Evolutionary conservation across 2,888 invertebrate species (phyloP).

Genomic region (Hoplodrina blanda): DNA sequence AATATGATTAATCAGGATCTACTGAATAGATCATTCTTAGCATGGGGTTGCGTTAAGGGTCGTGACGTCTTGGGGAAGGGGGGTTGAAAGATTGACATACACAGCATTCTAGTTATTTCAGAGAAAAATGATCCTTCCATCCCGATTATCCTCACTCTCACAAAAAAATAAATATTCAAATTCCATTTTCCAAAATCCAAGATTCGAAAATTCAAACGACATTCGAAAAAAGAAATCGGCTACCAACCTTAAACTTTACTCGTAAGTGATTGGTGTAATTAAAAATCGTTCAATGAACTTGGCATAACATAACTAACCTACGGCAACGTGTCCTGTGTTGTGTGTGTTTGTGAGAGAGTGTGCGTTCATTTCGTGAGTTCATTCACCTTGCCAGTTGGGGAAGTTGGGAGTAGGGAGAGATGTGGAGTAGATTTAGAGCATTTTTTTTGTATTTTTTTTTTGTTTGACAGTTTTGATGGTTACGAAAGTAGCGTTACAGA

Average conservation of each 20-base stretch:
- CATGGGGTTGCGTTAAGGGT: too few relatives aligned
- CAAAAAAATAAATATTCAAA: background rate
- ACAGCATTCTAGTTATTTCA: background rate
- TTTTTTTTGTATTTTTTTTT: background rate
- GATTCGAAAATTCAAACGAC: constrained; percentile 9
- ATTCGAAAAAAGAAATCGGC: constrained; percentile 38
- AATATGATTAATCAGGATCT: too few relatives aligned
- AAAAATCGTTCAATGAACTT: constrained; percentile 76
- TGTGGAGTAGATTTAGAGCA: constrained; percentile 68
- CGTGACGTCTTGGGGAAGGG: too few relatives aligned
- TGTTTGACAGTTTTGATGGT: too few relatives aligned
- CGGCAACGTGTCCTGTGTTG: constrained; percentile 80
- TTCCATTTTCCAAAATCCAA: background rate
- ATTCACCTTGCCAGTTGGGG: constrained; percentile 89
- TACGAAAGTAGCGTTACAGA: too few relatives aligned
- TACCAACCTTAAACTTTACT: constrained; percentile 60
- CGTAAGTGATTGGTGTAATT: constrained; percentile 65
- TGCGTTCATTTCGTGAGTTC: constrained; percentile 90
- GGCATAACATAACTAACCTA: constrained; percentile 82
- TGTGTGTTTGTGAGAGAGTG: constrained; percentile 70
- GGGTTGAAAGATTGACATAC: background rate
- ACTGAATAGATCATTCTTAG: too few relatives aligned
- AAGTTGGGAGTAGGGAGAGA: constrained; percentile 81
- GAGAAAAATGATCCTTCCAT: background rate
- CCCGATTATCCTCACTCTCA: too few relatives aligned